These are phyloP conservation scores for Eubasilissa regina DNA, from an alignment of 1,140 invertebrate species.

Conservation along the genomic window DNA sequence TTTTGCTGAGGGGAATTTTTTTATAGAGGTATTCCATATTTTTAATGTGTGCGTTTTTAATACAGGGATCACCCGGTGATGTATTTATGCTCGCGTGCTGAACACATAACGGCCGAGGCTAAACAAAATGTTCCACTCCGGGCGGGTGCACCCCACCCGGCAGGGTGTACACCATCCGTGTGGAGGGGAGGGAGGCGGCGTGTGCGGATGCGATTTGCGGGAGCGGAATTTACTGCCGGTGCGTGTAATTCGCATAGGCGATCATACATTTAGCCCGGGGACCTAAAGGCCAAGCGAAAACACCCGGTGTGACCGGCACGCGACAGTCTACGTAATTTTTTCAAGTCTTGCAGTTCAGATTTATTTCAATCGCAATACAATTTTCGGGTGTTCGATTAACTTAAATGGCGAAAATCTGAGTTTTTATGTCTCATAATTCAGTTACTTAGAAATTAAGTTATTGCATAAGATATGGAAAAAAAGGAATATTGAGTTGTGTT, in stretches of 20 bases:
- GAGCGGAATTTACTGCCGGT: constrained; percentile 43
- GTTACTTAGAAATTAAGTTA: too few species aligned
- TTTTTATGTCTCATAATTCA: too few species aligned
- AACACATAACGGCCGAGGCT: constrained; percentile 4
- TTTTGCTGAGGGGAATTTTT: too few species aligned
- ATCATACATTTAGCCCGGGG: constrained; percentile 31
- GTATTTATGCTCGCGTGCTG: constrained; percentile 39
- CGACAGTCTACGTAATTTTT: constrained; percentile 6
- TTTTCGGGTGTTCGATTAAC: too few species aligned
- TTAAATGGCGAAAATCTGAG: too few species aligned
- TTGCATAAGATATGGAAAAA: too few species aligned
- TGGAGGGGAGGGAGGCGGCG: background rate
- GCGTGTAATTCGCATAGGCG: constrained; percentile 44
- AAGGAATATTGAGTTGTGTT: too few species aligned
- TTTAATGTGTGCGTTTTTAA: too few species aligned
- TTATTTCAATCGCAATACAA: background rate
- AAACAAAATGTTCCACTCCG: constrained; percentile 15
- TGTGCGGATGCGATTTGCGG: constrained; percentile 37
- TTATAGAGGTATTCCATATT: too few species aligned
- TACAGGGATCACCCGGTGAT: background rate
- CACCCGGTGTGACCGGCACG: background rate
- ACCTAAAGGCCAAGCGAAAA: background rate
- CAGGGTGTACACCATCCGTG: background rate
- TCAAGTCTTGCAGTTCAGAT: background rate
- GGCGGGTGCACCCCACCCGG: background rate